A percentile compares a stretch with the other conserved stretches of the same genome.
These are phyloP conservation scores for Nylanderia fulva DNA, from an alignment of 1,140 invertebrate genomes.

Conservation along the genomic window DNA sequence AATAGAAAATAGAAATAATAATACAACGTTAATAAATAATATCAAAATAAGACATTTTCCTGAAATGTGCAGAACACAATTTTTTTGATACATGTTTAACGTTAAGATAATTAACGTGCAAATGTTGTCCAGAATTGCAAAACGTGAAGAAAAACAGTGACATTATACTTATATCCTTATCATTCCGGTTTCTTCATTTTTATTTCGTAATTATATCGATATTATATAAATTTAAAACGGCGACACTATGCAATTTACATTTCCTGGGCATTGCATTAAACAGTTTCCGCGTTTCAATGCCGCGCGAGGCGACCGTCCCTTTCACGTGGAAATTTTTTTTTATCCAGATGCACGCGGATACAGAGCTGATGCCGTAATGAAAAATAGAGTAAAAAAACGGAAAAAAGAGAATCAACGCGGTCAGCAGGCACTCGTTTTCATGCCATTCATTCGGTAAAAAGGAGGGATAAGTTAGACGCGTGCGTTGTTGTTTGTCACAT, in stretches of 20 bases:
- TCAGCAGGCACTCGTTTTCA: slow-evolving; percentile 6
- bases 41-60: neutral
- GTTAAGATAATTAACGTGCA: neutral
- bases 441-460: slow-evolving; percentile 56
- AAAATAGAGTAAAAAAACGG: neutral
- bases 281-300: slow-evolving; percentile 53
- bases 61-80: neutral
- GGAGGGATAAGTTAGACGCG: slow-evolving; percentile 31
- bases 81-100: neutral
- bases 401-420: neutral
- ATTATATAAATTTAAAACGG: slow-evolving; percentile 21
- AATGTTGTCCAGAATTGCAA: neutral
- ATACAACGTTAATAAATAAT: neutral
- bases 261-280: slow-evolving; percentile 58
- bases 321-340: slow-evolving; percentile 64
- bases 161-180: neutral
- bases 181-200: neutral
- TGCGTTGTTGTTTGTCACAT: slow-evolving; percentile 56
- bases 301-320: slow-evolving; percentile 12
- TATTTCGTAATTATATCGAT: slow-evolving; percentile 55
- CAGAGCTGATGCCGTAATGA: neutral
- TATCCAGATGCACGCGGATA: slow-evolving; percentile 44
- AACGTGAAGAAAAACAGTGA: neutral
- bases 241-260: slow-evolving; percentile 53
- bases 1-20: neutral